Base-by-base conservation (phyloP, 1,140 invertebrate genomes). In the Pemphigus obesinymphae region DNA sequence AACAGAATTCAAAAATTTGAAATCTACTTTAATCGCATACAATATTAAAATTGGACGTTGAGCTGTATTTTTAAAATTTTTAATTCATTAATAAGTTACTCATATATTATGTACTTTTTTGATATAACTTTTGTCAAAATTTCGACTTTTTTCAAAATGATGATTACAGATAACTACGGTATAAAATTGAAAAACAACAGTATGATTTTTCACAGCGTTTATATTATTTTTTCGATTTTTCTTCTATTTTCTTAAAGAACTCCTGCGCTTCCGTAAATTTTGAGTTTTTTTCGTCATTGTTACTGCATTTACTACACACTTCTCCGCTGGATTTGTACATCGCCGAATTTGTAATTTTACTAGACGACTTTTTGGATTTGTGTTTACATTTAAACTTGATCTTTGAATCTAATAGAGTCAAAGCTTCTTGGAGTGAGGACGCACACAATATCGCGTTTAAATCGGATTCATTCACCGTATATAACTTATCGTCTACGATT, bases 391-490 rank as follows among this genome's bases (percentile, higher is more conserved):
- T 80, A 8, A 80, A 80, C 2, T 80, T 80, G 2, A 80, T 80
- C 8, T 80, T 80, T 1, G 76, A 23, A 13, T 80, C 76, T 17
- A 80, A 45, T 7, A 80, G 8, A 1, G 53, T 43, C 15, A 80
- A 43, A 2, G 76, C 76, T 11, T 80, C 55, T 43, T 80, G 37
- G 8, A 80, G 55, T 5, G 76, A 80, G 13, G 76, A 80, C 7
- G 76, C 76, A 29, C 55, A 80, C 4, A 80, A 43, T 45, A 78
- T 80, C 10, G 76, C 76, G 23, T 80, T 80, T 17, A 80, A 45
- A 26, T 80, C 53, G 0, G 55, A 80, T 43, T 80, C 76, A 4
- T 80, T 80, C 4, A 80, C 76, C 17, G 34, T 31, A 3, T 63
- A 63, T 4, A 20, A 76, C n/a, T 37, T 76, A 5, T 80, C 76